A percentile compares a stretch with the other conserved stretches of the same genome.
These are phyloP conservation scores for Ophion costatus DNA, from an alignment of 2,888 invertebrate species.

Conservation along the genomic window DNA sequence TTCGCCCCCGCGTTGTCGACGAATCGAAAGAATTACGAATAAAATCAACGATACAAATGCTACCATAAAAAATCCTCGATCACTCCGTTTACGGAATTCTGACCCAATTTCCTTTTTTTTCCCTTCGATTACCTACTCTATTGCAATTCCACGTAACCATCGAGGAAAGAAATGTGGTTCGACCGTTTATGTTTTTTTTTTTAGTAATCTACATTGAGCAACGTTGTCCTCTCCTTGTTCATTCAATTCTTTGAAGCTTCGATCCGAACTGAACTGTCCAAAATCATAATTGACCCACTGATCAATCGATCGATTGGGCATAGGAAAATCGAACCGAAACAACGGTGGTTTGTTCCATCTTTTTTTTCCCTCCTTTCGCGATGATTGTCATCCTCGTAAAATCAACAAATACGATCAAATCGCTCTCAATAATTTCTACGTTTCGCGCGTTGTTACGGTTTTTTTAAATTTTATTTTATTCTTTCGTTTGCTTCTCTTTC, in stretches of 20 bases:
- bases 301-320: slow-evolving; percentile 22
- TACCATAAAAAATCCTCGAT: slow-evolving; percentile 51
- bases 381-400: slow-evolving; percentile 78
- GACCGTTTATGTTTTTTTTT: slow-evolving; percentile 44
- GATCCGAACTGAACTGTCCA: slow-evolving; percentile 65
- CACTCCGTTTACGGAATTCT: slow-evolving; percentile 19
- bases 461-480: slow-evolving; percentile 25
- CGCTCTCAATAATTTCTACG: slow-evolving; percentile 66
- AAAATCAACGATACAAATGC: slow-evolving; percentile 59
- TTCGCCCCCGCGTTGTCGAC: neutral
- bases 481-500: neutral
- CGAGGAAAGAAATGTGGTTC: slow-evolving; percentile 43
- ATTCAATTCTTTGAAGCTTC: slow-evolving; percentile 59
- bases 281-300: slow-evolving; percentile 56
- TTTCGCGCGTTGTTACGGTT: slow-evolving; percentile 40
- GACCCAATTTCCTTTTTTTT: slow-evolving; percentile 1
- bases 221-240: slow-evolving; percentile 68
- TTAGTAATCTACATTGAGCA: slow-evolving; percentile 78
- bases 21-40: slow-evolving; percentile 14
- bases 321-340: slow-evolving; percentile 62
- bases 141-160: slow-evolving; percentile 63
- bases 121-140: slow-evolving; percentile 54
- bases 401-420: slow-evolving; percentile 71
- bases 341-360: slow-evolving; percentile 70
- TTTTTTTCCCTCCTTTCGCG: slow-evolving; percentile 60